phyloP scores from a whole-genome alignment of 1,140 invertebrate species.

The Laupala kohalensis region DNA sequence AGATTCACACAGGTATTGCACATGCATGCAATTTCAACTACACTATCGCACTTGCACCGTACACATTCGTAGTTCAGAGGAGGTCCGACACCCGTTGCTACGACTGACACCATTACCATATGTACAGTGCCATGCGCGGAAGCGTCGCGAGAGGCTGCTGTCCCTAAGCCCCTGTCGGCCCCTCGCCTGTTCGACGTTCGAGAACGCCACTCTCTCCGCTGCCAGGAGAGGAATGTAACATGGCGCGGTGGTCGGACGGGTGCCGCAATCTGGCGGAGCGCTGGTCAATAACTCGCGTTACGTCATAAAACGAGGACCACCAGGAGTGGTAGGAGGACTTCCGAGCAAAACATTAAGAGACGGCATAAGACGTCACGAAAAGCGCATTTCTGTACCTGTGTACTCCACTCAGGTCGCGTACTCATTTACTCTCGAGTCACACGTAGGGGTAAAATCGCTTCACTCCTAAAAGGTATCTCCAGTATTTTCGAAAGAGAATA shows the following conservation, averaged over 20 bases:
- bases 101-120: not conserved
- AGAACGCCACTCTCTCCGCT: not conserved
- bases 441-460: no score
- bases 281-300: not conserved
- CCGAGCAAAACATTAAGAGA: no score
- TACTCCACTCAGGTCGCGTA: no score
- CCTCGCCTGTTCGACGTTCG: not conserved
- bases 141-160: not conserved
- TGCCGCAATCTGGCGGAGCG: not conserved
- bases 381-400: no score
- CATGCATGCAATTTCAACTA: not conserved
- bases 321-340: no score
- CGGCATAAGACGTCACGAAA: no score
- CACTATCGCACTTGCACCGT: not conserved
- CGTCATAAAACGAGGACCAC: not conserved
- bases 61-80: not conserved
- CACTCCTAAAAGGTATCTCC: no score
- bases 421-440: no score
- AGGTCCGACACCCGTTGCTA: no score
- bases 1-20: not conserved
- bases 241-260: not conserved
- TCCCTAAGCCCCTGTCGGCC: not conserved
- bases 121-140: not conserved
- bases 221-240: not conserved
- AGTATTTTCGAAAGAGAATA: no score